A percentile compares a stretch with the other conserved stretches of the same genome.
phyloP scores from a whole-genome alignment of 2,797 vertebrate genomes.

The Mus caroli region DNA sequence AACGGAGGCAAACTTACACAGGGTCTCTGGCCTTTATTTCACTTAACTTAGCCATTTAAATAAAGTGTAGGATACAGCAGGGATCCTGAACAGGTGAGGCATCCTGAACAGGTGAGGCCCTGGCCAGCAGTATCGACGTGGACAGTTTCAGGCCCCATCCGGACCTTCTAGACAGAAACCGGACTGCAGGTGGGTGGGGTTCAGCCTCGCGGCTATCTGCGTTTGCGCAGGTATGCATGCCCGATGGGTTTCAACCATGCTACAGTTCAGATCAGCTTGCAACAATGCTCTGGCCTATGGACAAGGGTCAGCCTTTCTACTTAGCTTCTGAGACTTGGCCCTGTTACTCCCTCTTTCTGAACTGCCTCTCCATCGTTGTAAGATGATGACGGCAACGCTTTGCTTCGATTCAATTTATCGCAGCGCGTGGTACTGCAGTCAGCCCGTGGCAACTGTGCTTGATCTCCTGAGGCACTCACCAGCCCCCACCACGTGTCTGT shows the following conservation, averaged over 20 bases:
- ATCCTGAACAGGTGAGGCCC: neutral
- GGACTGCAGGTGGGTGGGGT: too few species aligned
- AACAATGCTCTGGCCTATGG: fast-evolving
- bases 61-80: neutral
- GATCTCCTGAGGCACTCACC: neutral
- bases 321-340: neutral
- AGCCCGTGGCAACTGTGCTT: neutral
- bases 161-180: neutral
- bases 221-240: neutral
- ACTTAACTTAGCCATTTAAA: neutral
- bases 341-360: neutral
- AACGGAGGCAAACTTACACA: neutral
- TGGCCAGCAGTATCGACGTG: too few species aligned
- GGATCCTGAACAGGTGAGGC: neutral
- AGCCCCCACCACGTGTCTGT: fast-evolving
- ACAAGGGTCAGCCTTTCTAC: neutral
- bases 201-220: fast-evolving
- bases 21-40: neutral
- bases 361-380: neutral
- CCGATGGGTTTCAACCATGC: neutral
- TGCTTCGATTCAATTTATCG: neutral
- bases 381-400: neutral
- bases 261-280: neutral
- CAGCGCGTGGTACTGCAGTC: neutral
- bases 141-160: neutral